Base-by-base conservation (phyloP, 2,888 invertebrate genomes). In the Hypena proboscidalis region DNA sequence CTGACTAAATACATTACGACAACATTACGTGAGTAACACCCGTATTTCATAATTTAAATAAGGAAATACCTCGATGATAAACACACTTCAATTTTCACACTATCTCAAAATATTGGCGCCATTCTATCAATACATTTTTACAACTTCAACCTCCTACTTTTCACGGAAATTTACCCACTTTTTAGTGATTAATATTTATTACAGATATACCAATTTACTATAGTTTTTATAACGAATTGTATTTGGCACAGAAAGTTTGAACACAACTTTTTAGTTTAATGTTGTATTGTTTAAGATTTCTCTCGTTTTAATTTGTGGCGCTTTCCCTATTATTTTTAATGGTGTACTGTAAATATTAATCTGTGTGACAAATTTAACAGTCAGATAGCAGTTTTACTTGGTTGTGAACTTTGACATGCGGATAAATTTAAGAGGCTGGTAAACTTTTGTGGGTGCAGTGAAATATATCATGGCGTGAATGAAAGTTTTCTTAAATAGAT, bases 261-360 rank as follows among this genome's bases (percentile, higher is more conserved):
- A 43, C 39, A 40, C 48, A 48, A 46, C 53, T 26, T 46, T 65
- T 58, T 33, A 46, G 8, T 45, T 54, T 58, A 54, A 55, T 55
- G 48, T 42, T 26, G 26, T 57, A 57, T 56, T 65, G 56, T 66
- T 46, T 35, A 21, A 27, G 41, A 52, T 37, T 34, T 19, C 49
- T 36, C 27, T n/a, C 23, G 33, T 58, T 54, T 45, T 44, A 22
- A 38, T 49, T 61, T 7, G 32, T 11, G 31, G 21, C 51, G 55
- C 63, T 63, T 63, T 64, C 64, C 27, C 60, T 50, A 53, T 58
- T 60, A 44, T 60, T 43, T 44, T 22, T 27, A 39, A 25, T 45
- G 25, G 10, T 45, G 30, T 49, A 49, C 31, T 35, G 41, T 56
- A 35, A 65, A 61, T 58, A 50, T 64, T 58, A 37, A 60, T 64